phyloP scores from a whole-genome alignment of 2,113 vertebrate species.

The Malurus melanocephalus region DNA sequence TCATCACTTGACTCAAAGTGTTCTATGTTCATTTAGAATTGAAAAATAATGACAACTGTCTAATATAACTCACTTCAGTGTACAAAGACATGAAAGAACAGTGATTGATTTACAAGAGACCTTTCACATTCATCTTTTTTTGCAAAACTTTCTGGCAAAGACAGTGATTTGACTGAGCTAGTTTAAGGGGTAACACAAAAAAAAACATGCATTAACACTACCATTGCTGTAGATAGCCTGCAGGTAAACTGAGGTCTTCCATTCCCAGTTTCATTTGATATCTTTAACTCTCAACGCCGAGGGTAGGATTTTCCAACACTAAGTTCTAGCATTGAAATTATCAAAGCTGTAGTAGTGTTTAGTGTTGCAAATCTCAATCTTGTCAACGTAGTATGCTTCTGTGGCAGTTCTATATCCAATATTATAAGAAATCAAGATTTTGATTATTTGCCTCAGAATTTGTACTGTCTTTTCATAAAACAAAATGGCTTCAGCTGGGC shows the following conservation, averaged over 20 bases:
- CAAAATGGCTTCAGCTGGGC: constrained; percentile 33
- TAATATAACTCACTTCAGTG: not conserved
- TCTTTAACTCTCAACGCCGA: constrained; percentile 44
- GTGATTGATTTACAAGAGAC: not conserved
- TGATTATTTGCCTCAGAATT: constrained; percentile 26
- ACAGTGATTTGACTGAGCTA: not conserved
- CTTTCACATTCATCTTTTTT: not conserved
- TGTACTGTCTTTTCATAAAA: constrained; percentile 20
- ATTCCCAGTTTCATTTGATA: constrained; percentile 72
- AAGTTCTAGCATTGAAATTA: constrained; percentile 43
- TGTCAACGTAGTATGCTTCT: not conserved
- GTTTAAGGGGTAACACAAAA: constrained; percentile 16
- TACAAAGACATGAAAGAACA: not conserved
- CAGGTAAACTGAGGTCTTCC: constrained; percentile 75
- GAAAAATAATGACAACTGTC: not conserved
- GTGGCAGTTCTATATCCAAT: constrained; percentile 56
- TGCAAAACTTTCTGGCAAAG: not conserved
- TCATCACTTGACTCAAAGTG: not conserved
- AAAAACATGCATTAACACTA: constrained; percentile 68
- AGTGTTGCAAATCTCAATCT: constrained; percentile 62
- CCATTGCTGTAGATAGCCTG: constrained; percentile 64
- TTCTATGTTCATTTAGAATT: not conserved
- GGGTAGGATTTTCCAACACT: constrained; percentile 55
- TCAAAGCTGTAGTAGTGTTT: constrained; percentile 57
- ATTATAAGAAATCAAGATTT: constrained; percentile 36